Percentiles rank a stretch among this genome's conserved stretches.
phyloP scores from a whole-genome alignment of 2,888 invertebrate genomes.

The Drosophila mulleri region DNA sequence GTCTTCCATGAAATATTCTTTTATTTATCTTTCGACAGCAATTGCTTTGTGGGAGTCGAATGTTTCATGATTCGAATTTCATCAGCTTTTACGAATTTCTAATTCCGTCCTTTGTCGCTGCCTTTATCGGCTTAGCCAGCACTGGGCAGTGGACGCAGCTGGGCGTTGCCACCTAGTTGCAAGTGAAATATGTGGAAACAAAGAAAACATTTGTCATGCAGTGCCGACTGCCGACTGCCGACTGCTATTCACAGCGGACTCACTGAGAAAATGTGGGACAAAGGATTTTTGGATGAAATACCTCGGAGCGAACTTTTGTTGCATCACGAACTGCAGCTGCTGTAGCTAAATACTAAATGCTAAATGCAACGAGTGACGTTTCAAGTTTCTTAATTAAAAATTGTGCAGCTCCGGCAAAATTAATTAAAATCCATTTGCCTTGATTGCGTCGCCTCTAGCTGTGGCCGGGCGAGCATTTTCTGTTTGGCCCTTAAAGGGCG shows the following conservation, averaged over 20 bases:
- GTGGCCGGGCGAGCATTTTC: slow-evolving; percentile 12
- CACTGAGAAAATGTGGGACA: slow-evolving; percentile 6
- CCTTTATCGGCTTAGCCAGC: background rate
- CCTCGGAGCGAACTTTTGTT: slow-evolving; percentile 1
- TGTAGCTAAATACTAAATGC: slow-evolving; percentile 13
- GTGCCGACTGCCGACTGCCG: background rate
- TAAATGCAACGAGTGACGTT: slow-evolving; percentile 39
- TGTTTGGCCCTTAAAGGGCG: slow-evolving; percentile 38
- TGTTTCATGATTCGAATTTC: background rate
- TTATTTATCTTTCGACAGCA: background rate
- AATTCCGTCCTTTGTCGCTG: slow-evolving; percentile 4
- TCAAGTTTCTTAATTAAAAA: slow-evolving; percentile 73
- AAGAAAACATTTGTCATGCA: slow-evolving; percentile 8
- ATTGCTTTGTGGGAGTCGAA: background rate
- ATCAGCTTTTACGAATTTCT: background rate
- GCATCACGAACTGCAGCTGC: slow-evolving; percentile 8
- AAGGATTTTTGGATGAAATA: slow-evolving; percentile 6
- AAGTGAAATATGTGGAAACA: slow-evolving; percentile 5
- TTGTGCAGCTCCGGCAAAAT: slow-evolving; percentile 67
- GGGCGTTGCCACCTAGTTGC: slow-evolving; percentile 13
- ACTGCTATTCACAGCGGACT: background rate
- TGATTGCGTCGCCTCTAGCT: slow-evolving; percentile 58
- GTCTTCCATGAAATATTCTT: background rate
- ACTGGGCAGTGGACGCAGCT: background rate
- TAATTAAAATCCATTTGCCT: slow-evolving; percentile 76